Percentiles rank a stretch among this genome's conserved stretches.
Conservation (phyloP, 2,113 vertebrate species). For the Alces alces region DNA sequence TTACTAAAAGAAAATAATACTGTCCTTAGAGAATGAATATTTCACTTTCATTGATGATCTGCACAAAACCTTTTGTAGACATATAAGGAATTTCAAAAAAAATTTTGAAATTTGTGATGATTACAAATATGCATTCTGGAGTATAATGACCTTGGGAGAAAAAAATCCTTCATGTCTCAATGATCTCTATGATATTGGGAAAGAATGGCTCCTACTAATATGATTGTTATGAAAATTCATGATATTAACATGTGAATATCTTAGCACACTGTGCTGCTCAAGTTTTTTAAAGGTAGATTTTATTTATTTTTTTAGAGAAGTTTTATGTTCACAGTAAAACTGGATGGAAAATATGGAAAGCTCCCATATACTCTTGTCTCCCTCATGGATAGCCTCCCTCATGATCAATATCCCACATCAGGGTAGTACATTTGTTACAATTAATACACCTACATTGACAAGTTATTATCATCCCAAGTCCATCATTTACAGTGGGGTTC, state of each 20-base stretch:
- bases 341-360: neutral
- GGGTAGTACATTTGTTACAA: neutral
- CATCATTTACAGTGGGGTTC: neutral
- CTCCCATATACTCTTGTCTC: neutral
- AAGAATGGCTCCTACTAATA: neutral
- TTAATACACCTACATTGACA: neutral
- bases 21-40: neutral
- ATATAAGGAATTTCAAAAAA: neutral
- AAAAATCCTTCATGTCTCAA: neutral
- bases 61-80: neutral
- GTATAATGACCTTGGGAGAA: neutral
- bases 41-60: neutral
- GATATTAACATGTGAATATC: neutral
- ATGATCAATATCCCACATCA: neutral
- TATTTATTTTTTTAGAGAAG: neutral
- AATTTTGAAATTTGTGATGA: slow-evolving; percentile 14
- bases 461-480: neutral
- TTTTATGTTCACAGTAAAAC: neutral
- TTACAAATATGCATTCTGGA: neutral
- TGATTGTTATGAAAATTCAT: neutral
- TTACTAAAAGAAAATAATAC: neutral
- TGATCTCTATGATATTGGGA: neutral
- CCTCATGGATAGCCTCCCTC: too few species aligned
- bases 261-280: neutral
- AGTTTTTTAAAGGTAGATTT: neutral